Conservation (phyloP, 2,113 vertebrate species). For the Gorilla gorilla region DNA sequence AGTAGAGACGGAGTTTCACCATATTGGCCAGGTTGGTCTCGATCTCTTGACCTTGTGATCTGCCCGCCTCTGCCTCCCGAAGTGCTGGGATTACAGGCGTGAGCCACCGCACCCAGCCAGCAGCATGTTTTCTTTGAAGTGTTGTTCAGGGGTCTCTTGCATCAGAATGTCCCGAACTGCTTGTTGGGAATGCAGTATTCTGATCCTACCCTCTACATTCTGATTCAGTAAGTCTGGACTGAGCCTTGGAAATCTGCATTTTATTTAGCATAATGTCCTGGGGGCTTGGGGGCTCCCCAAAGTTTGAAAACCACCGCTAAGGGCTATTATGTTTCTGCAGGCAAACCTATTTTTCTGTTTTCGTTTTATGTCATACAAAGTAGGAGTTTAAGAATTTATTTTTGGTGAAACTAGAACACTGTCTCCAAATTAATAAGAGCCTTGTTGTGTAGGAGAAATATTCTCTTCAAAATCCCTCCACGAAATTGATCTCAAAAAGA, state of each 20-base stretch:
- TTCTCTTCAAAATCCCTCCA: constrained; percentile 51
- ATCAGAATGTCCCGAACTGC: not conserved
- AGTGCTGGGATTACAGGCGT: no score
- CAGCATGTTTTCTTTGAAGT: accelerated
- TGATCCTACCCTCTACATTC: not conserved
- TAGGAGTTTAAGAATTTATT: constrained; percentile 41
- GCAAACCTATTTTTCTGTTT: constrained; percentile 50
- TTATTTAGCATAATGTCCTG: not conserved
- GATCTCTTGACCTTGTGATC: no score
- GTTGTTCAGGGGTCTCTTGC: not conserved
- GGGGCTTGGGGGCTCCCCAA: not conserved
- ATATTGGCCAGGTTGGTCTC: no score
- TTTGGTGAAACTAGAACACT: constrained; percentile 25
- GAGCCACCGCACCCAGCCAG: no score
- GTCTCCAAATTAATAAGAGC: constrained; percentile 49
- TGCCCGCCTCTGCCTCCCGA: no score
- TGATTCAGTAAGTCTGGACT: not conserved
- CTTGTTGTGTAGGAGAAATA: constrained; percentile 45
- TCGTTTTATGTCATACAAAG: not conserved
- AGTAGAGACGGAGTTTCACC: no score
- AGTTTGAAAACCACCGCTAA: not conserved
- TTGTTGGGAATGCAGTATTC: not conserved
- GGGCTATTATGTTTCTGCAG: not conserved
- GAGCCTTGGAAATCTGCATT: not conserved
- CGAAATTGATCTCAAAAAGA: constrained; percentile 65